A percentile compares a stretch with the other conserved stretches of the same genome.
These are phyloP conservation scores for Lepidurus couesii DNA, from an alignment of 1,140 invertebrate genomes.

Conservation along the genomic window DNA sequence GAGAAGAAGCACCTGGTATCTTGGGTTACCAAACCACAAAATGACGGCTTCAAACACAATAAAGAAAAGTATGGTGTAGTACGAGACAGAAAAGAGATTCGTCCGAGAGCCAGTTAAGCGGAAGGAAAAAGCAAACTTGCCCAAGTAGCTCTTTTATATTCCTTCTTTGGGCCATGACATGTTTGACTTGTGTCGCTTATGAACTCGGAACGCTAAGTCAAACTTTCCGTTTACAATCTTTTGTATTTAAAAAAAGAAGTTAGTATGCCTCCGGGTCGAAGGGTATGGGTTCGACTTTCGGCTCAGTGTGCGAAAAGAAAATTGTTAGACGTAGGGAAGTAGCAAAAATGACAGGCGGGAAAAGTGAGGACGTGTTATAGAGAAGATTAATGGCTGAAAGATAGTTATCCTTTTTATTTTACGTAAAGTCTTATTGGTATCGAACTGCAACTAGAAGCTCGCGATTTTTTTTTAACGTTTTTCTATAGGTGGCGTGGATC, in stretches of 20 bases:
- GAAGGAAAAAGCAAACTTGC: background rate
- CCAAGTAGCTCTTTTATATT: conserved; percentile 1
- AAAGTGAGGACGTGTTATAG: too few species aligned
- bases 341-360: too few species aligned
- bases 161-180: background rate
- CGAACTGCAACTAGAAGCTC: background rate
- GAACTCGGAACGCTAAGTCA: background rate
- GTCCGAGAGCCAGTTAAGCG: background rate
- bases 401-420: too few species aligned
- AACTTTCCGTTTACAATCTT: conserved; percentile 9
- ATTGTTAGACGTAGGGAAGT: too few species aligned
- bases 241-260: background rate
- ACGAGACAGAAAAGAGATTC: background rate
- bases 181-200: background rate
- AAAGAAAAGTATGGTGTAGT: background rate
- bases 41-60: too few species aligned
- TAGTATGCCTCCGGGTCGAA: too few species aligned
- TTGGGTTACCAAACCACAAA: too few species aligned
- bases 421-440: background rate
- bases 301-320: background rate
- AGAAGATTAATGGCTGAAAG: too few species aligned
- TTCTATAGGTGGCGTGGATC: conserved; percentile 8
- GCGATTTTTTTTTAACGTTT: background rate
- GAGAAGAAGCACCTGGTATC: too few species aligned
- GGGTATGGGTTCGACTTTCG: too few species aligned